Base-by-base conservation (phyloP, 23 tunicate species). In the Ciona savignyi region DNA sequence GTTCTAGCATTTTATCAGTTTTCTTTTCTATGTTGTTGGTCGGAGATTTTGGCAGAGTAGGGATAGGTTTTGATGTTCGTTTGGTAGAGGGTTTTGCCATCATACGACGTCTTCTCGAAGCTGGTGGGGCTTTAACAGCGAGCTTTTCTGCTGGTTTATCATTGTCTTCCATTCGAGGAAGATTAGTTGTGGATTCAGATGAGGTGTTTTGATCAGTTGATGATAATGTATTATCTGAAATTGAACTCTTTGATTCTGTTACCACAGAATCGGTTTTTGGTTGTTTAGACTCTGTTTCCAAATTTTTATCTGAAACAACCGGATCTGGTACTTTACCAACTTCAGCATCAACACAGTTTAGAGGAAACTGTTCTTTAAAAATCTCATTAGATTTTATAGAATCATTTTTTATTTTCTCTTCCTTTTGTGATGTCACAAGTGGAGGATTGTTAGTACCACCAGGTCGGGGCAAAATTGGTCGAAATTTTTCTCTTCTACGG, bases 391-490 rank as follows among this genome's bases (percentile, higher is more conserved):
- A 6, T 15, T 42, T 69, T 2, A 23, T 23, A 6, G 73, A 3
- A 24, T 69, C 73, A 1, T 15, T 23, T 31, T 33, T 4, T 69
- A 31, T 32, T 1, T 34, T 31, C 20, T 23, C 73, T 15, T 69
- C 51, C 1, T 11, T 30, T 69, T 69, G 32, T 31, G 73, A 34
- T 24, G 51, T 30, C 32, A 25, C 56, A 15, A 42, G 9, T 6
- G 56, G 56, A 42, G 56, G 9, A 42, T 33, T 63, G n/a, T 4
- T 21, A 23, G 28, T 15, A 6, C 56, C 56, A 63, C 67, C 67
- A 6, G 76, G 34, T 23, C 51, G 33, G 1, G 76, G 76, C 21
- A 72, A 49, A 42, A 72, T 72, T 2, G 76, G 76, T 25, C 76
- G 64, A 48, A 72, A 72, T 31, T 42, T 72, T 15, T 72, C 65